phyloP scores from a whole-genome alignment of 2,888 invertebrate species.

The Apoda limacodes region DNA sequence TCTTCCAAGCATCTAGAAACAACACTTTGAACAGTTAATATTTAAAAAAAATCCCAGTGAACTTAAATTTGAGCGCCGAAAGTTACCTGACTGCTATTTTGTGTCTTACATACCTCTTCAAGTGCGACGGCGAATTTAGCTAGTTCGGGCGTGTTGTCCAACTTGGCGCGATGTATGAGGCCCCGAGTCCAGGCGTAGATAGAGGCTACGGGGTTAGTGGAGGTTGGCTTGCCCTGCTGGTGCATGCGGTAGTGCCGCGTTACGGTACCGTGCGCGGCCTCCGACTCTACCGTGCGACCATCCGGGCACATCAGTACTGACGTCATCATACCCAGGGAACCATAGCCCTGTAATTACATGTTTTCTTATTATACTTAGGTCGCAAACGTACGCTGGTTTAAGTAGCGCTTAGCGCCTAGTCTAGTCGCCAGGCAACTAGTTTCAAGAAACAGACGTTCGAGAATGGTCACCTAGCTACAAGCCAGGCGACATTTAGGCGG shows the following conservation, averaged over 20 bases:
- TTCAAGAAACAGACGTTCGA: too few species aligned
- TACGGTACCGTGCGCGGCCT: constrained; percentile 94
- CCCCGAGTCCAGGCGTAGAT: constrained; percentile 94
- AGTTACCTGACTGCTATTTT: constrained; percentile 12
- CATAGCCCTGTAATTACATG: too few species aligned
- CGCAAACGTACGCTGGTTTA: too few species aligned
- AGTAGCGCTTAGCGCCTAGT: too few species aligned
- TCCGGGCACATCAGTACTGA: constrained; percentile 90
- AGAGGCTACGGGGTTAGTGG: constrained; percentile 92
- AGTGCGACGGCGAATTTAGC: constrained; percentile 76
- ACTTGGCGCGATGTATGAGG: constrained; percentile 82
- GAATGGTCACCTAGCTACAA: too few species aligned
- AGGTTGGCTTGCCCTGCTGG: constrained; percentile 87
- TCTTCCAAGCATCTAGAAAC: too few species aligned
- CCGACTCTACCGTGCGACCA: constrained; percentile 86
- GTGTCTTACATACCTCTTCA: constrained; percentile 67
- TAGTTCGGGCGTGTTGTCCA: constrained; percentile 82
- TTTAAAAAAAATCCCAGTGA: constrained; percentile 18
- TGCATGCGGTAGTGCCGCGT: constrained; percentile 90
- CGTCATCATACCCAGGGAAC: constrained; percentile 92
- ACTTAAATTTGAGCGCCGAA: too few species aligned
- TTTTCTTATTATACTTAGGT: too few species aligned
- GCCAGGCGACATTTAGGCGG: too few species aligned
- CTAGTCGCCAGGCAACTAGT: too few species aligned
- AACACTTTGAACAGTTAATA: too few species aligned